Evolutionary conservation across 2,797 vertebrate species (phyloP).

Genomic region (Arrhamphus sclerolepis): DNA sequence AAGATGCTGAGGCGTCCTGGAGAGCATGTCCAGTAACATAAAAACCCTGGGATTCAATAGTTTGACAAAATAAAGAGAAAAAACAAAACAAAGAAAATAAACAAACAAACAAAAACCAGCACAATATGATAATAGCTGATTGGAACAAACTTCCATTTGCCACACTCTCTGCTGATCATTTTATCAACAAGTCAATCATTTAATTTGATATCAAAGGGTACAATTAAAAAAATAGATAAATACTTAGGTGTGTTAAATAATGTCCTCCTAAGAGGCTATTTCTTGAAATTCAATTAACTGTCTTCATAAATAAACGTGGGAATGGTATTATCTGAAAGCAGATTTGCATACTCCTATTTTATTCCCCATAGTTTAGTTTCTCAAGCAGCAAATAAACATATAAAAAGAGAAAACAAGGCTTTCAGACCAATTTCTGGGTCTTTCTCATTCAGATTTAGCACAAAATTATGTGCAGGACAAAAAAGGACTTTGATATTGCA

Average conservation of each 20-base stretch:
- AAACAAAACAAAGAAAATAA: too few relatives aligned
- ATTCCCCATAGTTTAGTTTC: constrained; percentile 34
- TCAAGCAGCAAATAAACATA: constrained; percentile 66
- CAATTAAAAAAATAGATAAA: constrained; percentile 92
- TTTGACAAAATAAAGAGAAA: constrained; percentile 70
- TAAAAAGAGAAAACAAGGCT: constrained; percentile 64
- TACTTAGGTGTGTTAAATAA: constrained; percentile 74
- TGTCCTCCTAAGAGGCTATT: constrained; percentile 58
- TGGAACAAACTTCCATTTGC: constrained; percentile 94
- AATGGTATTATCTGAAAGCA: constrained; percentile 76
- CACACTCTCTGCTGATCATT: constrained; percentile 88
- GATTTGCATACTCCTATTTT: constrained; percentile 68
- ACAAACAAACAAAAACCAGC: too few relatives aligned
- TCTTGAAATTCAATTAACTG: constrained; percentile 80
- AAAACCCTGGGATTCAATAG: constrained; percentile 94
- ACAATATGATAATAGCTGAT: constrained; percentile 92
- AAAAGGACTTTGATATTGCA: constrained; percentile 51
- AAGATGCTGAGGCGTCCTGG: constrained; percentile 85
- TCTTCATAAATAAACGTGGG: constrained; percentile 72
- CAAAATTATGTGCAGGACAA: constrained; percentile 59
- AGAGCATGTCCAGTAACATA: constrained; percentile 92
- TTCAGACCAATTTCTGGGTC: constrained; percentile 50
- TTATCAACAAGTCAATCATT: constrained; percentile 91
- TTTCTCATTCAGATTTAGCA: constrained; percentile 57
- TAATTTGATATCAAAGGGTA: constrained; percentile 88